A percentile compares a stretch with the other conserved stretches of the same genome.
These are phyloP conservation scores for Scomber japonicus DNA, from an alignment of 2,113 vertebrate genomes.

Conservation along the genomic window DNA sequence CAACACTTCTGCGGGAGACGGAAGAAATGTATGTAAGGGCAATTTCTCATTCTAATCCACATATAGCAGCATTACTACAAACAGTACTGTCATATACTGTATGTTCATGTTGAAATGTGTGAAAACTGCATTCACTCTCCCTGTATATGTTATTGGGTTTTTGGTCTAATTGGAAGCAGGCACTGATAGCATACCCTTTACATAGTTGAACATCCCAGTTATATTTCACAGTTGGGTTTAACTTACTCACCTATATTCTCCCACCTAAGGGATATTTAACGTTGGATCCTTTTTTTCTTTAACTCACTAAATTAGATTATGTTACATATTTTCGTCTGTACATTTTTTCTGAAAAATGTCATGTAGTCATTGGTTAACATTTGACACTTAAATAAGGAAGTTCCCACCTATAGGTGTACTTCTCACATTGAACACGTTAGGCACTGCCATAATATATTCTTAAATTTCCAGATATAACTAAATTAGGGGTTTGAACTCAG, in stretches of 20 bases:
- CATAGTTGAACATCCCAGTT: neutral
- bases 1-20: slow-evolving; percentile 92
- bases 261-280: neutral
- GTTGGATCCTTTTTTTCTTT: slow-evolving; percentile 22
- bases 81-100: neutral
- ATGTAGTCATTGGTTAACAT: slow-evolving; percentile 24
- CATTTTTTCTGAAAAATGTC: slow-evolving; percentile 1
- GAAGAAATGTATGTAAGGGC: slow-evolving; percentile 96
- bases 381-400: slow-evolving; percentile 7
- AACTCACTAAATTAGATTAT: slow-evolving; percentile 29
- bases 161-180: too few species aligned
- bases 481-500: slow-evolving; percentile 37
- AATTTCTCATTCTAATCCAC: slow-evolving; percentile 55
- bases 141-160: neutral
- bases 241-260: neutral
- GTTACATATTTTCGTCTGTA: neutral
- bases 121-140: neutral
- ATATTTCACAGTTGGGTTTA: neutral
- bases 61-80: neutral
- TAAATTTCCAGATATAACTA: slow-evolving; percentile 16
- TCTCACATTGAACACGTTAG: slow-evolving; percentile 16
- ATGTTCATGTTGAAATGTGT: neutral
- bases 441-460: slow-evolving; percentile 2
- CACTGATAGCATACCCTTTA: neutral
- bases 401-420: neutral